Conservation (phyloP, 1,140 invertebrate genomes). For the Lordiphosa collinella region DNA sequence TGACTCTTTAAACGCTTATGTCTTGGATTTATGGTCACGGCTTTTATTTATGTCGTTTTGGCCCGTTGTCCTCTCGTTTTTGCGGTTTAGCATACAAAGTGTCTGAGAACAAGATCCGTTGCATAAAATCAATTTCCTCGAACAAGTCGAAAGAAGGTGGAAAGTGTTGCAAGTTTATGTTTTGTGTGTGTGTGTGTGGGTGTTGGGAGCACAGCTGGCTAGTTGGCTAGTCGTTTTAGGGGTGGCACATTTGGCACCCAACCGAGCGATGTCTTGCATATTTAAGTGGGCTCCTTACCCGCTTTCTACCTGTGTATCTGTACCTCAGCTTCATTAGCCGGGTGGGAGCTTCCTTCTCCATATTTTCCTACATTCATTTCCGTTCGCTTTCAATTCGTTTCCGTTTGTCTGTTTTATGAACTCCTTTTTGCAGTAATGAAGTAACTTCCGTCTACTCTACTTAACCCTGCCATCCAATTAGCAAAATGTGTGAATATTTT, state of each 20-base stretch:
- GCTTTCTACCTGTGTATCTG: conserved; percentile 35
- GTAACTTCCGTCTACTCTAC: conserved; percentile 12
- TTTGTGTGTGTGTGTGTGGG: not conserved
- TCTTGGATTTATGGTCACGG: conserved; percentile 74
- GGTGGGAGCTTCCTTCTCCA: conserved; percentile 8
- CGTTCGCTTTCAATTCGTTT: conserved; percentile 48
- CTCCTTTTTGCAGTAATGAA: conserved; percentile 57
- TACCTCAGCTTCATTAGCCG: conserved; percentile 54
- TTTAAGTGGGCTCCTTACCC: conserved; percentile 64
- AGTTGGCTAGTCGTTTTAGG: conserved; percentile 6
- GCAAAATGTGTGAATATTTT: conserved; percentile 56
- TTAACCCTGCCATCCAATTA: conserved; percentile 22
- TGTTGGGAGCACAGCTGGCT: conserved; percentile 32
- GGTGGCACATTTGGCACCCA: conserved; percentile 64
- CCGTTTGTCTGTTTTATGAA: conserved; percentile 23
- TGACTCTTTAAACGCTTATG: conserved; percentile 70
- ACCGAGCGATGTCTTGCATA: conserved; percentile 66
- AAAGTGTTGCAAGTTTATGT: conserved; percentile 70
- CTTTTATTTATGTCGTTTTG: conserved; percentile 74
- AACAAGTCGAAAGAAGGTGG: conserved; percentile 53
- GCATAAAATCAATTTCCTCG: conserved; percentile 73
- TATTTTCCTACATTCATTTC: conserved; percentile 58
- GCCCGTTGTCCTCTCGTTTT: conserved; percentile 25
- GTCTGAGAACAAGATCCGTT: conserved; percentile 18
- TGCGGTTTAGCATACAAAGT: conserved; percentile 59